These are phyloP conservation scores for Priocnemis perturbator DNA, from an alignment of 2,888 invertebrate species.

Conservation along the genomic window DNA sequence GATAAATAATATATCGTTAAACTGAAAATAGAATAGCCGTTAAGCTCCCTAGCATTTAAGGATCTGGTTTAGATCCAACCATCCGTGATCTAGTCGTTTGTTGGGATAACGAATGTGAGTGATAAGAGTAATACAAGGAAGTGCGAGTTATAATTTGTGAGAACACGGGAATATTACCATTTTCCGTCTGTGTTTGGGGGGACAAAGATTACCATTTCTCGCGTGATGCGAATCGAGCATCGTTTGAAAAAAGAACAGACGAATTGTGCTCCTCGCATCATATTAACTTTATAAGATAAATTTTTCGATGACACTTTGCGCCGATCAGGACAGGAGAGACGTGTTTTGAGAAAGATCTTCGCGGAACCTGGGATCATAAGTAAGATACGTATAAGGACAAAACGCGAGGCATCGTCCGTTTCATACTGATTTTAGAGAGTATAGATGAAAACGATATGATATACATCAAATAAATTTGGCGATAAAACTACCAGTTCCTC, in stretches of 20 bases:
- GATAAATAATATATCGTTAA: slow-evolving; percentile 62
- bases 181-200: no score
- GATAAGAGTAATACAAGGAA: slow-evolving; percentile 18
- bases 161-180: slow-evolving; percentile 7
- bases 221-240: slow-evolving; percentile 1
- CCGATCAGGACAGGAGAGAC: no score
- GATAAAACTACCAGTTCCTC: no score
- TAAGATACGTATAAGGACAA: no score
- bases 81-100: slow-evolving; percentile 72
- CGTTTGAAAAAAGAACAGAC: not conserved
- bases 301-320: slow-evolving; percentile 3
- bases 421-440: no score
- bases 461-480: no score
- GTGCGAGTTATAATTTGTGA: slow-evolving; percentile 33
- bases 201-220: not conserved
- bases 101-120: slow-evolving; percentile 62
- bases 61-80: slow-evolving; percentile 68
- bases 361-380: no score
- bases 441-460: no score
- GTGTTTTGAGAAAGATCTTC: no score
- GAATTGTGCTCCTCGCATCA: not conserved
- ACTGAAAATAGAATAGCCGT: slow-evolving; percentile 48
- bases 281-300: not conserved
- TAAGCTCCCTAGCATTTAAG: slow-evolving; percentile 68
- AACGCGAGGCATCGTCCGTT: no score